A percentile compares a stretch with the other conserved stretches of the same genome.
phyloP scores from a whole-genome alignment of 2,797 vertebrate species.

The Esox lucius region DNA sequence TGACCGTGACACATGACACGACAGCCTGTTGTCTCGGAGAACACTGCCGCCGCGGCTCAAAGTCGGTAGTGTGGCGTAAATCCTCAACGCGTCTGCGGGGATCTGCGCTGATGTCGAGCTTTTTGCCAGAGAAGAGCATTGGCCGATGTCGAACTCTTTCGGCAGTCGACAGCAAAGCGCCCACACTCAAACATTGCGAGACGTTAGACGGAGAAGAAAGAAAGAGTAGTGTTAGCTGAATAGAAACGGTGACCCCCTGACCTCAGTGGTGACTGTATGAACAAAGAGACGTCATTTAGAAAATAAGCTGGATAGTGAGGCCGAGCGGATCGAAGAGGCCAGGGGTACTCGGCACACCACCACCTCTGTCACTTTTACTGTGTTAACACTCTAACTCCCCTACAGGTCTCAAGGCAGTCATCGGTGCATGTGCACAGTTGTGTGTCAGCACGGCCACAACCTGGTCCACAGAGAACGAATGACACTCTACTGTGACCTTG shows the following conservation, averaged over 20 bases:
- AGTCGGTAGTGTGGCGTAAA: background rate
- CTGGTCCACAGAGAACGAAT: background rate
- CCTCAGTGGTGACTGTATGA: no score
- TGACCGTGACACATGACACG: background rate
- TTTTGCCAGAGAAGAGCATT: background rate
- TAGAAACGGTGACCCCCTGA: background rate
- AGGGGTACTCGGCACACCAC: background rate
- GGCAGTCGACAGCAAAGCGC: background rate
- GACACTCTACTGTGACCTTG: slow-evolving; percentile 22
- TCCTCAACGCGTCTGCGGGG: background rate
- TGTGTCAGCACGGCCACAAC: background rate
- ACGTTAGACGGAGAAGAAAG: background rate
- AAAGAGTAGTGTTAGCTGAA: background rate
- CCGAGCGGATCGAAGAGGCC: background rate
- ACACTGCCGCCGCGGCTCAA: background rate
- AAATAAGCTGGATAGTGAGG: background rate
- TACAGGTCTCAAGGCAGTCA: background rate
- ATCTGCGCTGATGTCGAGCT: background rate
- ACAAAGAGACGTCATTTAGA: background rate
- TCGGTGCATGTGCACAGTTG: background rate
- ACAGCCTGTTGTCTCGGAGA: background rate
- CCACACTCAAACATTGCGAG: background rate
- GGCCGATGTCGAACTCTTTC: background rate
- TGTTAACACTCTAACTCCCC: background rate
- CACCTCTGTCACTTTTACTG: background rate